Evolutionary conservation across 2,888 invertebrate genomes (phyloP), one percentile per base, ranked within the genome.

Genomic region (Colletes collaris): DNA sequence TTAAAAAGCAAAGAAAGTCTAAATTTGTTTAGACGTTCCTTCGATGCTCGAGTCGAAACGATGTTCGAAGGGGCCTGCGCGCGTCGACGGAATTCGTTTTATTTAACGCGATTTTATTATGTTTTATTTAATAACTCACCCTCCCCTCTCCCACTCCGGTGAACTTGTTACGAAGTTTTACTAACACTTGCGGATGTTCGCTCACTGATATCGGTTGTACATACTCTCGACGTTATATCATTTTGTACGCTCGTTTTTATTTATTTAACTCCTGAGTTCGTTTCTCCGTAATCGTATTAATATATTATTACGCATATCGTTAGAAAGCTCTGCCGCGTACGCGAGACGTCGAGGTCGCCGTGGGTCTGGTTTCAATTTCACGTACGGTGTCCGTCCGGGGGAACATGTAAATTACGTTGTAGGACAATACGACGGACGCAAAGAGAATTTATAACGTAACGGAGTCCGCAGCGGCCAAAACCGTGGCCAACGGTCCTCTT

Each of bases 141-240:
- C 13, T 10, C 10, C 13, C 10, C 49, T 4, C 49, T 4, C 10
- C 49, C 10, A 13, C n/a, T n/a, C 55, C 65, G 65, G 49, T 55
- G 50, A 56, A 76, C 44, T 5, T 37, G 53, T 52, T 65, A 53
- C 37, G 10, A 19, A 56, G 37, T 55, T 66, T 66, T 77, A 81
- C 63, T 81, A 81, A 74, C 79, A 77, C 27, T 53, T 52, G 19
- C 62, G 44, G 52, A 73, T 63, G 55, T 85, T 85, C 83, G 83
- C 85, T 85, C 86, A 85, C 81, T 55, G 76, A 78, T 62, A 65
- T 79, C 76, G 85, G 86, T 85, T 85, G 85, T 85, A 85, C 46
- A 85, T 85, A 85, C 59, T 84, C 55, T 72, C 72, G 62, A 49
- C 71, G 44, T 64, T 37, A 64, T 68, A 79, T 76, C 71, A 80